Base-by-base conservation (phyloP, 2,888 invertebrate genomes). In the Philopedon plagiatum region DNA sequence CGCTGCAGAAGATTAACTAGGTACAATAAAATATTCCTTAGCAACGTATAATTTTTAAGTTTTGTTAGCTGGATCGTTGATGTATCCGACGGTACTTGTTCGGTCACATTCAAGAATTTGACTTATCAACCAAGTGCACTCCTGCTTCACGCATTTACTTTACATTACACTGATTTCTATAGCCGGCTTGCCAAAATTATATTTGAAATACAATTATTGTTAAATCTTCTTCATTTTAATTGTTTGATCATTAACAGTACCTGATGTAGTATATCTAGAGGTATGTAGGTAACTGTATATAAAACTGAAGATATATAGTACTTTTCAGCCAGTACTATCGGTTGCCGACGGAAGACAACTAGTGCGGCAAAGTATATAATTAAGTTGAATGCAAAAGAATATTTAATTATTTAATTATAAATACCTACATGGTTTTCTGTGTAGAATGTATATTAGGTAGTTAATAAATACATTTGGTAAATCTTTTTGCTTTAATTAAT, bases 341-440 rank as follows among this genome's bases (percentile, higher is more conserved):
- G 41, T 41, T 58, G 58, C 58, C 58, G 58, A 13, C 58, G 58
- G 58, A 58, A 57, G 37, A 57, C 21, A 57, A 41, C 21, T n/a
- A 39, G 41, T 58, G 26, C 26, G 13, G 15, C 58, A 58, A 41
- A 58, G 37, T 41, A 39, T 18, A 15, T 39, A 23, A 57, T 57
- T 34, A 56, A 34, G 32, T 56, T 37, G 8, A 26, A 41, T 19
- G 18, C 18, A 46, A 19, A 29, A 29, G n/a, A 57, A 19, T 19
- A 3, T 34, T 1, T 29, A 57, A 57, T 57, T 57, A 21, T n/a
- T n/a, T n/a, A n/a, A n/a, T n/a, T n/a, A n/a, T n/a, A n/a, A n/a
- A n/a, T n/a, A n/a, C n/a, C n/a, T 37, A 60, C 15, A 7, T 4
- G 29, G 7, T 54, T 54, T 29, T 54, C 29, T 54, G 5, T 54